A percentile compares a stretch with the other conserved stretches of the same genome.
Conservation (phyloP, 2,113 vertebrate species). For the Ammospiza nelsoni region DNA sequence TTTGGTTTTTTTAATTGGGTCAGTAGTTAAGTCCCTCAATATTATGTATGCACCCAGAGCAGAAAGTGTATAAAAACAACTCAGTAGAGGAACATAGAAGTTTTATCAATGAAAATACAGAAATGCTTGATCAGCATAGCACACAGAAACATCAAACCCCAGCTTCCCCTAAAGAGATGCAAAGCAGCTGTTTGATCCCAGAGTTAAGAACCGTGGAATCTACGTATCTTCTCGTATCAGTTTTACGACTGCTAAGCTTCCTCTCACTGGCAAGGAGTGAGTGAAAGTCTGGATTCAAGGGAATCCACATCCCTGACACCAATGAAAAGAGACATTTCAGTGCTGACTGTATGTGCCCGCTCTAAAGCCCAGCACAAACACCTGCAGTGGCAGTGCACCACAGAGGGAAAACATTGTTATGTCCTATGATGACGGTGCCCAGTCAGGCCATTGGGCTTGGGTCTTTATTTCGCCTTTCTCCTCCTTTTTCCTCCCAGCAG, state of each 20-base stretch:
- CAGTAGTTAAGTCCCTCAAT: neutral
- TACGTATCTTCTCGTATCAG: neutral
- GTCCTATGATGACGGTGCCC: fast-evolving
- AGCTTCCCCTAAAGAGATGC: neutral
- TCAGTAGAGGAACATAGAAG: neutral
- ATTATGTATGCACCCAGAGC: neutral
- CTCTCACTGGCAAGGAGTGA: neutral
- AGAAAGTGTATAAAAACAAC: neutral
- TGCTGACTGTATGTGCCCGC: no score
- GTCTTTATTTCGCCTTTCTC: neutral
- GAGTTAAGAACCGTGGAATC: neutral
- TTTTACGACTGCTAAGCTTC: neutral
- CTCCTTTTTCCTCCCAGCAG: neutral
- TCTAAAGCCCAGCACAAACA: neutral
- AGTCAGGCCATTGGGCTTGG: neutral
- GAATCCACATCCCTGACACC: neutral
- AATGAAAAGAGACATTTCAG: neutral
- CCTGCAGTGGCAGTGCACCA: fast-evolving
- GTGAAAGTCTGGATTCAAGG: neutral
- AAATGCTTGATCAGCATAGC: neutral
- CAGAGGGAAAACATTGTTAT: neutral
- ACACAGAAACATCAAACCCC: neutral
- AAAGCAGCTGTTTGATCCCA: neutral
- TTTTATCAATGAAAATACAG: neutral
- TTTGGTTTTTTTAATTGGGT: neutral